Evolutionary conservation across 2,797 vertebrate genomes (phyloP).

Genomic region (Discoglossus pictus): DNA sequence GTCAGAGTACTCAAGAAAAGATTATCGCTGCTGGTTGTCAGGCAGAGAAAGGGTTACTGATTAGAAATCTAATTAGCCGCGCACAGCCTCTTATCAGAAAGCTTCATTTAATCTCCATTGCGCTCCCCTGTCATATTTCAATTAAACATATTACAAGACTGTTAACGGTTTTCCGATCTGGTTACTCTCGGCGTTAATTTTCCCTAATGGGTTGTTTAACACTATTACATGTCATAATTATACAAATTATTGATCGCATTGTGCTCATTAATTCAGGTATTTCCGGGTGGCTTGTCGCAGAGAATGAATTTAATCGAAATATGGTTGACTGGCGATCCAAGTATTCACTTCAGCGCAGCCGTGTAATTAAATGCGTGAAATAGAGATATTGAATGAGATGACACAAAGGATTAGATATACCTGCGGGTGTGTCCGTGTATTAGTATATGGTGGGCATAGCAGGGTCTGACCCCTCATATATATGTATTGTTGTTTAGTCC

Average conservation of each 20-base stretch:
- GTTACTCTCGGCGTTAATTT: constrained; percentile 84
- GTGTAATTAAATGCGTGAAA: constrained; percentile 61
- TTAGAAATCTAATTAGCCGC: constrained; percentile 90
- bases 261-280: constrained; percentile 71
- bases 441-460: too few species aligned
- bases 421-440: too few species aligned
- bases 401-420: constrained; percentile 61
- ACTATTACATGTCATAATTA: constrained; percentile 95
- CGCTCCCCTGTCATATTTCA: constrained; percentile 86
- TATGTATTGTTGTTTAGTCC: too few species aligned
- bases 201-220: constrained; percentile 77
- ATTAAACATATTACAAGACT: constrained; percentile 84
- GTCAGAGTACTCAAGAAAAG: too few species aligned
- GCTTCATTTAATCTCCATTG: constrained; percentile 94
- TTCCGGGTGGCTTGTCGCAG: constrained; percentile 56
- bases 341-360: constrained; percentile 62
- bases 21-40: too few species aligned
- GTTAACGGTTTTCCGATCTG: constrained; percentile 87
- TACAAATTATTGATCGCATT: constrained; percentile 84
- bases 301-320: constrained; percentile 79
- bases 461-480: too few species aligned
- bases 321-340: constrained; percentile 72
- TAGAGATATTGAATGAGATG: constrained; percentile 44
- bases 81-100: constrained; percentile 88
- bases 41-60: constrained; percentile 64